These are phyloP conservation scores for Sipha flava DNA, from an alignment of 1,140 invertebrate species.

Conservation along the genomic window DNA sequence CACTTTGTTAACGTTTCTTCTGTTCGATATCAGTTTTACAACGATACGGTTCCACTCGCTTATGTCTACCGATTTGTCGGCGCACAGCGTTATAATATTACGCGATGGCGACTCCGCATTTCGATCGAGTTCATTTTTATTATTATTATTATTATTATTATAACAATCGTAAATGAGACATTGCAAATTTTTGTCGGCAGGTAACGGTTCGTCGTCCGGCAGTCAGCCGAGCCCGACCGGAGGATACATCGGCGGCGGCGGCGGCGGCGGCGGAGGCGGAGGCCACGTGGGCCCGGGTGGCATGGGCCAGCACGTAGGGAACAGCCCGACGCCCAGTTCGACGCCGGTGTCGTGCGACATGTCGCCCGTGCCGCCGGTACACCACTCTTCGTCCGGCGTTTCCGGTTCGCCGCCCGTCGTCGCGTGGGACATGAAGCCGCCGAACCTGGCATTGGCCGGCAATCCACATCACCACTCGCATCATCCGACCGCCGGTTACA, in stretches of 20 bases:
- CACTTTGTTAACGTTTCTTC: too few relatives aligned
- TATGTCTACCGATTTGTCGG: too few relatives aligned
- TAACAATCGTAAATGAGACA: too few relatives aligned
- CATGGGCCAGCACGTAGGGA: slow-evolving; percentile 25
- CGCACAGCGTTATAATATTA: too few relatives aligned
- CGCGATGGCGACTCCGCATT: too few relatives aligned
- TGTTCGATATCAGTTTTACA: too few relatives aligned
- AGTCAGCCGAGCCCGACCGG: slow-evolving; percentile 41
- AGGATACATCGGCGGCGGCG: slow-evolving; percentile 2
- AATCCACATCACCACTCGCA: slow-evolving; percentile 51
- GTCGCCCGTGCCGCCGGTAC: slow-evolving; percentile 51
- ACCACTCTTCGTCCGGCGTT: slow-evolving; percentile 49
- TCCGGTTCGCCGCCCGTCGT: slow-evolving; percentile 51
- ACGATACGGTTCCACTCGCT: too few relatives aligned
- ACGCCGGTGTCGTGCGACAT: slow-evolving; percentile 50
- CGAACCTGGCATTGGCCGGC: slow-evolving; percentile 21
- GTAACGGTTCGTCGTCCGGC: slow-evolving; percentile 40
- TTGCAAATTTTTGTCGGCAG: slow-evolving; percentile 35
- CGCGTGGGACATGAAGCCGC: slow-evolving; percentile 61
- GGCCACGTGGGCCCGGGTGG: background rate
- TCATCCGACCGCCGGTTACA: slow-evolving; percentile 48
- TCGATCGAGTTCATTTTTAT: too few relatives aligned
- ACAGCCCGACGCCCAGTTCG: slow-evolving; percentile 44
- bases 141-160: too few relatives aligned
- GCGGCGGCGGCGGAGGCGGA: slow-evolving; percentile 15